Evolutionary conservation across 92 coral and sea anemone genomes (phyloP).

Genomic region (Pocillopora meandrina): DNA sequence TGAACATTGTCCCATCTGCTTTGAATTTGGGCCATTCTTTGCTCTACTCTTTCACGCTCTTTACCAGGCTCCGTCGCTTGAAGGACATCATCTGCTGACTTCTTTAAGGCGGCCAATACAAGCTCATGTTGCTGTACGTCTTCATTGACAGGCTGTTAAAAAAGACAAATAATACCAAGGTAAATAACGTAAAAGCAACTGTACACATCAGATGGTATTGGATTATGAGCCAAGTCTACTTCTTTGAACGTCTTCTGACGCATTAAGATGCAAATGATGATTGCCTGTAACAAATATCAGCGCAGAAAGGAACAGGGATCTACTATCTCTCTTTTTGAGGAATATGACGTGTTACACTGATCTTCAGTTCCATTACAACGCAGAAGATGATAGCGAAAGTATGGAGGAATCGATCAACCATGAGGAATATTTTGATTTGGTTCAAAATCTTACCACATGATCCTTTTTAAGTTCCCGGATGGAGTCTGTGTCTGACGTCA

Average conservation of each 20-base stretch:
- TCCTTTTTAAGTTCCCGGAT: conserved; percentile 88
- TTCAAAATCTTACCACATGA: conserved; percentile 63
- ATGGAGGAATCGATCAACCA: no score
- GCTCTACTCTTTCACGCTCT: conserved; percentile 86
- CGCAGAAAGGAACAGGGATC: no score
- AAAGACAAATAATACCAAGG: neutral
- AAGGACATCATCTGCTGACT: conserved; percentile 76
- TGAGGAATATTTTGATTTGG: no score
- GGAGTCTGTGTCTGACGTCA: conserved; percentile 76
- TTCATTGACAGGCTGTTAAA: conserved; percentile 71
- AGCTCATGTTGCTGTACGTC: conserved; percentile 88
- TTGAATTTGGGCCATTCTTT: conserved; percentile 67
- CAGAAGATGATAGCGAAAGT: no score
- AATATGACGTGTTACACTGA: no score
- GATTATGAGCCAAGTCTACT: no score
- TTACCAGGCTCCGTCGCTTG: conserved; percentile 71
- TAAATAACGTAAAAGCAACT: neutral
- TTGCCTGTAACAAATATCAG: no score
- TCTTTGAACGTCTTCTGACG: no score
- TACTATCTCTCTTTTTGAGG: no score
- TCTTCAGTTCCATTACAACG: neutral
- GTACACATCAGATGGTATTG: no score
- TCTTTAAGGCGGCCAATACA: conserved; percentile 68
- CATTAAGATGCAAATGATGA: no score
- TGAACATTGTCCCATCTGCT: conserved; percentile 80